Percentiles rank a stretch among this genome's conserved stretches.
phyloP scores from a whole-genome alignment of 2,113 vertebrate species.

The Brachyhypopomus gauderio region DNA sequence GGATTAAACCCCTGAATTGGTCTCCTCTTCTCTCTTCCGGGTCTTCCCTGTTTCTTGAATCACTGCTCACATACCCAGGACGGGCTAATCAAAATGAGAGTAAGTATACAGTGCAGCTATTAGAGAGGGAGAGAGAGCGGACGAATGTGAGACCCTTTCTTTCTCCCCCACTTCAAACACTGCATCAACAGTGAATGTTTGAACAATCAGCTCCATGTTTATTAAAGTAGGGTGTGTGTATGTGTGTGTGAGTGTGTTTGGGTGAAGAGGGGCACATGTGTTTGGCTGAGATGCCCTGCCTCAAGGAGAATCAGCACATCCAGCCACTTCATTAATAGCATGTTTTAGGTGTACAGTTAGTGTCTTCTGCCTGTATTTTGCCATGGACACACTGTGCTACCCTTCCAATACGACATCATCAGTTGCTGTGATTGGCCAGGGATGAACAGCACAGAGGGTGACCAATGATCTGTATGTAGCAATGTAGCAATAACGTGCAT shows the following conservation, averaged over 20 bases:
- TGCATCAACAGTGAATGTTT: too few species aligned
- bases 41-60: slow-evolving; percentile 30
- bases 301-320: too few species aligned
- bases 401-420: too few species aligned
- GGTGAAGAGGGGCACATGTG: background rate
- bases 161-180: background rate
- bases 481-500: too few species aligned
- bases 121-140: slow-evolving; percentile 2
- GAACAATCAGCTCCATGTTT: too few species aligned
- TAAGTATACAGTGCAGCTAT: background rate
- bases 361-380: too few species aligned
- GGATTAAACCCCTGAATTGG: slow-evolving; percentile 43
- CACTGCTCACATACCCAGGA: slow-evolving; percentile 16
- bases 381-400: too few species aligned
- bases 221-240: background rate
- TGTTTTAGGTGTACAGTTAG: too few species aligned
- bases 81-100: slow-evolving; percentile 39
- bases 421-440: too few species aligned
- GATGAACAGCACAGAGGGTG: too few species aligned
- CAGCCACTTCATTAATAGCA: too few species aligned
- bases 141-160: slow-evolving; percentile 11
- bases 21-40: background rate
- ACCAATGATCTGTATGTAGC: too few species aligned
- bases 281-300: background rate
- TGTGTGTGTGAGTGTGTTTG: background rate